These are phyloP conservation scores for Mastigias papua DNA, from an alignment of 30 jellyfish, hydroid and myxozoan species.

Conservation along the genomic window DNA sequence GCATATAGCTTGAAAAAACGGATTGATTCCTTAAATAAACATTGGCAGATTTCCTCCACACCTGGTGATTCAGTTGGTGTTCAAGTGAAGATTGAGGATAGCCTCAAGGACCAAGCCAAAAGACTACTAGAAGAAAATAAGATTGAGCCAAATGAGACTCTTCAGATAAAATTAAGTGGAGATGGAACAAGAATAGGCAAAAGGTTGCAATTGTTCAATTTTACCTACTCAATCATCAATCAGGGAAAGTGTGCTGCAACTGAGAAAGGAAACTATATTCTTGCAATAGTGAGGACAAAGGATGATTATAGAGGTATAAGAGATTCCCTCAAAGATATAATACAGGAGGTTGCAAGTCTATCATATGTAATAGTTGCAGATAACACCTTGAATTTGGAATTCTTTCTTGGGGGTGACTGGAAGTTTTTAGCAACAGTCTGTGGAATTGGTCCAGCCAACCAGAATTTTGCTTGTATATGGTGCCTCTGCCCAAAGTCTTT, in stretches of 20 bases:
- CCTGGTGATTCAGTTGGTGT: background rate
- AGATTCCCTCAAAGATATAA: constrained; percentile 2
- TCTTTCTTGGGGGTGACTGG: constrained; percentile 54
- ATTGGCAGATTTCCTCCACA: background rate
- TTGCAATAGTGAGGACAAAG: constrained; percentile 37
- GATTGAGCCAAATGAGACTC: constrained; percentile 1
- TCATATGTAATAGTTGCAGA: background rate
- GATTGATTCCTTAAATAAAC: background rate
- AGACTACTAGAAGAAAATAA: constrained; percentile 2
- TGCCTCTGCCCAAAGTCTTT: constrained; percentile 36
- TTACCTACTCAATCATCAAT: constrained; percentile 35
- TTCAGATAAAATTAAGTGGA: constrained; percentile 23
- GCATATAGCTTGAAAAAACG: background rate
- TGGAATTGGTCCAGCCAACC: constrained; percentile 67
- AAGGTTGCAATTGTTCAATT: constrained; percentile 42
- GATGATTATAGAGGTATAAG: constrained; percentile 14
- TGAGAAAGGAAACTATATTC: constrained; percentile 51
- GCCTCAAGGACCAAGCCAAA: constrained; percentile 12
- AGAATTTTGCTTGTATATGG: constrained; percentile 61
- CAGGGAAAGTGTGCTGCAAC: constrained; percentile 36
- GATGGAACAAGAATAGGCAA: constrained; percentile 71
- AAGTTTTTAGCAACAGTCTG: constrained; percentile 58
- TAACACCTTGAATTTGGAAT: background rate
- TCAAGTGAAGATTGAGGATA: background rate
- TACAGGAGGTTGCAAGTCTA: background rate